A percentile compares a stretch with the other conserved stretches of the same genome.
phyloP scores from a whole-genome alignment of 2,113 vertebrate genomes.

The Oryzias woworae region DNA sequence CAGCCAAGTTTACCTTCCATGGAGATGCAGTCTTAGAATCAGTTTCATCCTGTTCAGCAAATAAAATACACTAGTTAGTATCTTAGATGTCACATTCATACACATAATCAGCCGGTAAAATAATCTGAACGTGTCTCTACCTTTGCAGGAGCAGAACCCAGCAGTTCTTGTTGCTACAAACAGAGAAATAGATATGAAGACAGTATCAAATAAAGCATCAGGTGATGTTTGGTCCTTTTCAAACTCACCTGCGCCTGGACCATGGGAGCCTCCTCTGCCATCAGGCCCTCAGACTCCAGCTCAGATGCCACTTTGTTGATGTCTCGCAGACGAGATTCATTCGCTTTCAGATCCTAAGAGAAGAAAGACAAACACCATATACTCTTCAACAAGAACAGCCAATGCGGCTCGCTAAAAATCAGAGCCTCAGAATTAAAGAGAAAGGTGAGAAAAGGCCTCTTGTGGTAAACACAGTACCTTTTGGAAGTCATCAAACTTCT shows the following conservation, averaged over 20 bases:
- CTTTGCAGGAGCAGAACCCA: slow-evolving; percentile 79
- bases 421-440: too few species aligned
- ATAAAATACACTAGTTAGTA: neutral
- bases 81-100: neutral
- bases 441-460: too few species aligned
- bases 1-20: slow-evolving; percentile 87
- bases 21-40: slow-evolving; percentile 93
- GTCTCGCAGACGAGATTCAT: slow-evolving; percentile 95
- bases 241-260: slow-evolving; percentile 87
- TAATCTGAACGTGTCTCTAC: slow-evolving; percentile 53
- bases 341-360: slow-evolving; percentile 92
- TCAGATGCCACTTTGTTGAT: slow-evolving; percentile 97
- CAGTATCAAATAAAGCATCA: neutral
- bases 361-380: neutral
- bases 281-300: slow-evolving; percentile 95
- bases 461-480: slow-evolving; percentile 77
- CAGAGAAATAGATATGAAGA: neutral
- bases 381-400: neutral
- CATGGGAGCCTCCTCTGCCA: slow-evolving; percentile 92
- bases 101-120: neutral
- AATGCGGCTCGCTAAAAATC: too few species aligned
- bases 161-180: slow-evolving; percentile 80
- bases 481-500: slow-evolving; percentile 99
- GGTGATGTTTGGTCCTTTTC: fast-evolving
- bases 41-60: slow-evolving; percentile 83